phyloP scores from a whole-genome alignment of 2,113 vertebrate species.

The Pterocles gutturalis region DNA sequence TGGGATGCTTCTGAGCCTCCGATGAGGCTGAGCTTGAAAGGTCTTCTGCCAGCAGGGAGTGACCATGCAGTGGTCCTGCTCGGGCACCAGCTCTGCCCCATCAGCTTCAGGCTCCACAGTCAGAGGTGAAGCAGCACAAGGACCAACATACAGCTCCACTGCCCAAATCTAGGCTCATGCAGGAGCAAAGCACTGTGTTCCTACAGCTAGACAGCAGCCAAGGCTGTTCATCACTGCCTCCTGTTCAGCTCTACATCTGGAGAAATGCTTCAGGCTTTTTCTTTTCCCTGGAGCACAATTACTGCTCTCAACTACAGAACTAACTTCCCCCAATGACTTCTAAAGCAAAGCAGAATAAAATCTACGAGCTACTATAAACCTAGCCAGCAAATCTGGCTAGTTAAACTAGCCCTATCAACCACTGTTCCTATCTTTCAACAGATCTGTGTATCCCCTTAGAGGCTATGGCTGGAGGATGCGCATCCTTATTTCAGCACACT shows the following conservation, averaged over 20 bases:
- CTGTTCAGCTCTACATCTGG: neutral
- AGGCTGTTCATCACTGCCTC: neutral
- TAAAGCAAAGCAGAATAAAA: neutral
- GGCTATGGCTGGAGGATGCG: neutral
- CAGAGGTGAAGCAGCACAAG: neutral
- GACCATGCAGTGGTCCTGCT: neutral
- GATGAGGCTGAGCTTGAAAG: neutral
- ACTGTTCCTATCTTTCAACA: neutral
- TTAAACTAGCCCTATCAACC: rapidly evolving
- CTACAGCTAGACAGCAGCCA: neutral
- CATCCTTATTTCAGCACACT: neutral
- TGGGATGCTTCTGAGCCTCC: neutral
- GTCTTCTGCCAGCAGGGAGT: neutral
- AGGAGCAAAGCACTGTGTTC: rapidly evolving
- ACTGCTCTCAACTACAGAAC: neutral
- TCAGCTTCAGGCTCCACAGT: neutral
- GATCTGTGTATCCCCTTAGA: neutral
- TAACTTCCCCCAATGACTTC: neutral
- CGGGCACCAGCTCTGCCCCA: neutral
- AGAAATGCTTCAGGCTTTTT: neutral
- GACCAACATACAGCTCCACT: neutral
- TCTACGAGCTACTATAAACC: neutral
- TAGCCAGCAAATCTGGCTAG: neutral
- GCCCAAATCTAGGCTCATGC: neutral
- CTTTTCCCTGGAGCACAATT: neutral